Conservation (phyloP, 2,888 invertebrate species). For the Eupeodes luniger region DNA sequence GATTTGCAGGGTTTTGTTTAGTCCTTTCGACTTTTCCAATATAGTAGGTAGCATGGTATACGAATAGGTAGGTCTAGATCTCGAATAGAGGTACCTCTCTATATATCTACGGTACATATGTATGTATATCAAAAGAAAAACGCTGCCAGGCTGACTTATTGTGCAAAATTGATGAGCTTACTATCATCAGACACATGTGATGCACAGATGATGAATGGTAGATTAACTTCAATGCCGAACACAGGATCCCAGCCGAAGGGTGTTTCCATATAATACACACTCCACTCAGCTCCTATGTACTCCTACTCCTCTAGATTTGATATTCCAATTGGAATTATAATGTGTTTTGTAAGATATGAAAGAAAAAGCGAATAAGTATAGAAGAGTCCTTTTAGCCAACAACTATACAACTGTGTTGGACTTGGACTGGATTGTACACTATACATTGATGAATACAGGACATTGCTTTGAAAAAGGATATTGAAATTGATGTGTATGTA, state of each 20-base stretch:
- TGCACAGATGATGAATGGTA: constrained; percentile 37
- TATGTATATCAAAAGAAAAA: not conserved
- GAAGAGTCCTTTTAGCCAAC: not conserved
- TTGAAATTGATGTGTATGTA: constrained; percentile 1
- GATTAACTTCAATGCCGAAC: constrained; percentile 27
- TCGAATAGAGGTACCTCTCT: too few species aligned
- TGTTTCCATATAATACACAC: not conserved
- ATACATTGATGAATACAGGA: too few species aligned
- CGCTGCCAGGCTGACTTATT: constrained; percentile 32
- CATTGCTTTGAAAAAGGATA: constrained; percentile 3
- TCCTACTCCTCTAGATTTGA: not conserved
- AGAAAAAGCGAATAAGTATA: not conserved
- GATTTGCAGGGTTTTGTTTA: not conserved
- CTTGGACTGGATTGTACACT: not conserved
- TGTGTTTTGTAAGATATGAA: not conserved
- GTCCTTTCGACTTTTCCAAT: not conserved
- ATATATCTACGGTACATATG: not conserved
- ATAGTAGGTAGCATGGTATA: too few species aligned
- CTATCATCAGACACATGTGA: constrained; percentile 28
- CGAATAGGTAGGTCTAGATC: too few species aligned
- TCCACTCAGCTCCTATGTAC: too few species aligned
- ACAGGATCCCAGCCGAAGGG: constrained; percentile 10
- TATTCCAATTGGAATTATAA: constrained; percentile 1
- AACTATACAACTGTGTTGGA: constrained; percentile 20
- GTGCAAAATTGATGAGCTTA: constrained; percentile 20